These are phyloP conservation scores for Acrocephalus arundinaceus DNA, from an alignment of 2,113 vertebrate genomes.

Conservation along the genomic window DNA sequence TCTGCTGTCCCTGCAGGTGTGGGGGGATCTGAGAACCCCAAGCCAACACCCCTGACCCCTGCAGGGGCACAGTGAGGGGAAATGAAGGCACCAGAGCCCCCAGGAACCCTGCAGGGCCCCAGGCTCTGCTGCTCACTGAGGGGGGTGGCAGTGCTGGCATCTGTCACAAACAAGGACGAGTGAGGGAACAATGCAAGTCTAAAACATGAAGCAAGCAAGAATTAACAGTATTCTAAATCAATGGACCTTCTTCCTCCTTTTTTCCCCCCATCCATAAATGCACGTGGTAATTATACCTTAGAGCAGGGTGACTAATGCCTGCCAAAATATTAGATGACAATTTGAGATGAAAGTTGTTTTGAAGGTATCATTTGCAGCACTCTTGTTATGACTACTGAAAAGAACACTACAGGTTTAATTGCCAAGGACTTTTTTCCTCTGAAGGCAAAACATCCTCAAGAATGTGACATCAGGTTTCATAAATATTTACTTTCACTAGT, in stretches of 20 bases:
- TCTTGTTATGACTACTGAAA: not conserved
- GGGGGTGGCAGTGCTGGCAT: not conserved
- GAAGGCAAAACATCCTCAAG: not conserved
- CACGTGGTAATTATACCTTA: not conserved
- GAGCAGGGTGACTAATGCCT: slow-evolving; percentile 14
- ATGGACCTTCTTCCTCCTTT: not conserved
- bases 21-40: not conserved
- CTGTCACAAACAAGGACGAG: not conserved
- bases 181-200: not conserved
- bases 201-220: not conserved
- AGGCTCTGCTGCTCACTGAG: not conserved
- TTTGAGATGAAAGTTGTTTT: slow-evolving; percentile 17
- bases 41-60: rapidly evolving
- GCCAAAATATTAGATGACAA: slow-evolving; percentile 20
- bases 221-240: not conserved
- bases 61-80: rapidly evolving
- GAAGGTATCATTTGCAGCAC: not conserved
- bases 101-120: not conserved
- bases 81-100: rapidly evolving
- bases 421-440: not conserved
- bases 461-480: not conserved
- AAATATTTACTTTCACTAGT: not conserved
- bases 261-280: not conserved
- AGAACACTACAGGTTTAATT: not conserved
- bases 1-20: not conserved